Conservation (phyloP, 2,113 vertebrate species). For the Stigmatopora argus region DNA sequence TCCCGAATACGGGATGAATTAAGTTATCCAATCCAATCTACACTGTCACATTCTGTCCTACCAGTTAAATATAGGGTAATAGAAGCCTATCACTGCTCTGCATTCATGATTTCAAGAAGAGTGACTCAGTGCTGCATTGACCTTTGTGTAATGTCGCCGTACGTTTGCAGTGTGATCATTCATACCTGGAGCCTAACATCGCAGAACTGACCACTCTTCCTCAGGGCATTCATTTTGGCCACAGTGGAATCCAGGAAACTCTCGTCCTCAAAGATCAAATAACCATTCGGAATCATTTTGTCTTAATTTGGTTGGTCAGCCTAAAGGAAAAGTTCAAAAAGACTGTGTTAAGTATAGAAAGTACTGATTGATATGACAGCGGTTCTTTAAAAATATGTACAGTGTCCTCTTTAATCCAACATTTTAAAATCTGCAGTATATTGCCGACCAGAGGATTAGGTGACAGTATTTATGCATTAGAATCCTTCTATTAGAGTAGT, state of each 20-base stretch:
- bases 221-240: conserved; percentile 96
- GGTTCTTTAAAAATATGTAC: neutral
- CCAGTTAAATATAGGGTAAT: neutral
- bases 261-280: conserved; percentile 97
- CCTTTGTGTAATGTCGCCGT: neutral
- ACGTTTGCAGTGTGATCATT: conserved; percentile 19
- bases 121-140: neutral
- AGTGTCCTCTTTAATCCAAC: conserved; percentile 1
- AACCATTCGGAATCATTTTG: conserved; percentile 97
- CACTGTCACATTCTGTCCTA: neutral
- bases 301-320: conserved; percentile 34
- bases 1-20: too few relatives aligned
- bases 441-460: conserved; percentile 42
- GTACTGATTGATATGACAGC: neutral
- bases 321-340: conserved; percentile 18
- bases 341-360: neutral
- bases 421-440: conserved; percentile 20
- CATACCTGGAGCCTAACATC: conserved; percentile 95
- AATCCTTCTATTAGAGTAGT: conserved; percentile 45
- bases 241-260: conserved; percentile 96
- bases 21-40: too few relatives aligned
- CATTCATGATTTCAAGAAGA: neutral
- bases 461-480: conserved; percentile 31
- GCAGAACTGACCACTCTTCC: conserved; percentile 98
- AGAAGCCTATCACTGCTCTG: neutral